phyloP scores from a whole-genome alignment of 2,888 invertebrate genomes.

The Eupithecia pulchellata region DNA sequence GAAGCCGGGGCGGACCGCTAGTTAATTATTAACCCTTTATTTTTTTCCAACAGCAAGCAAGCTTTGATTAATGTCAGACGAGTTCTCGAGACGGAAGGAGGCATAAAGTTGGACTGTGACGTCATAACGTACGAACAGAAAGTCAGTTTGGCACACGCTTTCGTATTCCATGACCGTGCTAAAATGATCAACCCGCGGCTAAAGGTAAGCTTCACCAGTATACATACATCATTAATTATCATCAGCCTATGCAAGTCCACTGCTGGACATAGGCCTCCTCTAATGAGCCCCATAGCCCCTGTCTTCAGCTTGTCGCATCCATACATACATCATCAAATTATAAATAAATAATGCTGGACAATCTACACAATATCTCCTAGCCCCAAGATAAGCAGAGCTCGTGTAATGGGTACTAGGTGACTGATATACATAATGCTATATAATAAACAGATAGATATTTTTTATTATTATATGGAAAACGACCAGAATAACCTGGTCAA shows the following conservation, averaged over 20 bases:
- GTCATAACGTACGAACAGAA: constrained; percentile 72
- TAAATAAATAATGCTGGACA: no score
- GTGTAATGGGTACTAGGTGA: no score
- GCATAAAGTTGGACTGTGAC: constrained; percentile 66
- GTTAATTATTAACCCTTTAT: background rate
- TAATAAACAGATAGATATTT: no score
- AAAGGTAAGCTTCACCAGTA: constrained; percentile 50
- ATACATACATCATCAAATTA: no score
- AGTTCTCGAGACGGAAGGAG: constrained; percentile 53
- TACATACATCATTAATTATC: background rate
- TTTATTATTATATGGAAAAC: no score
- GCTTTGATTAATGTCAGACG: constrained; percentile 69
- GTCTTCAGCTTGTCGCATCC: no score
- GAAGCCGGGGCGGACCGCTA: no score
- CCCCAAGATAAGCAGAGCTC: no score
- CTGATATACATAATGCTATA: no score
- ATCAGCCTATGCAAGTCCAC: background rate
- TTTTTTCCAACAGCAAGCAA: constrained; percentile 65
- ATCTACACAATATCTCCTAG: no score
- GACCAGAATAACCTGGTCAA: no score
- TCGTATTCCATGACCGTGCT: constrained; percentile 76
- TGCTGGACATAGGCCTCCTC: background rate
- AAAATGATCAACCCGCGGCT: constrained; percentile 60
- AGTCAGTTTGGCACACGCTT: constrained; percentile 71
- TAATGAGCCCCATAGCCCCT: no score